phyloP scores from a whole-genome alignment of 2,888 invertebrate genomes.

The Drosophila austrosaltans region DNA sequence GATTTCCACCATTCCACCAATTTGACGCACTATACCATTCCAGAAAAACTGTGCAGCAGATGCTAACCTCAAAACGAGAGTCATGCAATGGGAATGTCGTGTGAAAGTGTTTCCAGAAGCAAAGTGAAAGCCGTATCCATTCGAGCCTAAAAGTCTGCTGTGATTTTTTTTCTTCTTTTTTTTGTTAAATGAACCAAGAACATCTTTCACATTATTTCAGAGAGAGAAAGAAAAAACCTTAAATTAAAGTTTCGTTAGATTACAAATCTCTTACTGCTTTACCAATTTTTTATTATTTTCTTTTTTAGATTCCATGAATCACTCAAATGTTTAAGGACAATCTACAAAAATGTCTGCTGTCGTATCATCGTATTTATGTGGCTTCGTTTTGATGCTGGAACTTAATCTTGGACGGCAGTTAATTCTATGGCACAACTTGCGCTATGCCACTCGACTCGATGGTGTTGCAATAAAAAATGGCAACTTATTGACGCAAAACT shows the following conservation, averaged over 20 bases:
- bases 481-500: conserved; percentile 10
- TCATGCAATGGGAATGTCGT: conserved; percentile 65
- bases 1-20: conserved; percentile 17
- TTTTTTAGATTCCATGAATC: no score
- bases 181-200: no score
- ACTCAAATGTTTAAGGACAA: no score
- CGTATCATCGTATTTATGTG: not conserved
- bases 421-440: conserved; percentile 1
- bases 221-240: no score
- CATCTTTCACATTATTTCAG: no score
- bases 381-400: not conserved
- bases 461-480: conserved; percentile 11
- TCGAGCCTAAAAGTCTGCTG: not conserved
- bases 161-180: no score
- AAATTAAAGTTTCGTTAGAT: no score
- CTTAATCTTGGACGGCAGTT: conserved; percentile 7
- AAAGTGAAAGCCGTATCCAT: conserved; percentile 25
- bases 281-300: no score
- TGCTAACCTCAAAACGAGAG: conserved; percentile 60
- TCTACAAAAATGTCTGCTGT: not conserved
- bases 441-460: conserved; percentile 1
- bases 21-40: conserved; percentile 8
- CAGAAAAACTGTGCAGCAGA: conserved; percentile 56
- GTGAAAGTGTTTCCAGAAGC: conserved; percentile 48
- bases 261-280: no score